These are phyloP conservation scores for Lycopodina hypogea DNA, from an alignment of 37 sponge, comb jelly and placozoan genomes.

Conservation along the genomic window DNA sequence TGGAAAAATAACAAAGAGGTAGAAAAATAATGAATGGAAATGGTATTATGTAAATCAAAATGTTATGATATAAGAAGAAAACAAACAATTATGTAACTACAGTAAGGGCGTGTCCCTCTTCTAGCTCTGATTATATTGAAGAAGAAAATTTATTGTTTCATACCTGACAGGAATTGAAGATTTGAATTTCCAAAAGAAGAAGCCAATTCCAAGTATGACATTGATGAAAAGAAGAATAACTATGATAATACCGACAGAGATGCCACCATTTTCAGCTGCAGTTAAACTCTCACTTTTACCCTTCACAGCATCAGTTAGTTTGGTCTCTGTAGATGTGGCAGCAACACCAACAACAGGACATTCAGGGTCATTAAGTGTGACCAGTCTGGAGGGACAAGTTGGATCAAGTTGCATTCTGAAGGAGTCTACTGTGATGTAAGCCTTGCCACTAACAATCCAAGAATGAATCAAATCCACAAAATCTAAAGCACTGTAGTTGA, in stretches of 20 bases:
- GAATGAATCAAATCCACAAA: slow-evolving; percentile 20
- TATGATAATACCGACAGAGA: slow-evolving; percentile 5
- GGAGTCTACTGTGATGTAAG: background rate
- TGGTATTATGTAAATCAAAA: too few relatives aligned
- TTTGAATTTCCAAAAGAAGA: too few relatives aligned
- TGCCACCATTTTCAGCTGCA: slow-evolving; percentile 4
- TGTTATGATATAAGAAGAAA: too few relatives aligned
- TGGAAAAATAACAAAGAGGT: too few relatives aligned
- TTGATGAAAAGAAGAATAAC: slow-evolving; percentile 1
- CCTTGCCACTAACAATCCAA: slow-evolving; percentile 11
- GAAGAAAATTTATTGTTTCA: too few relatives aligned
- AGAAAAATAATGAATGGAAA: too few relatives aligned
- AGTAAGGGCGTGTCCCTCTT: too few relatives aligned
- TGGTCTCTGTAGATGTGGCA: background rate
- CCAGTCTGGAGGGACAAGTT: slow-evolving; percentile 9
- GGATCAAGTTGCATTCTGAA: slow-evolving; percentile 12
- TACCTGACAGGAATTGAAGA: too few relatives aligned
- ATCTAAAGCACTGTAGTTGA: slow-evolving; percentile 1
- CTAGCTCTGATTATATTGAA: too few relatives aligned
- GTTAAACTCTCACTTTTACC: background rate
- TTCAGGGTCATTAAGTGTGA: slow-evolving; percentile 17
- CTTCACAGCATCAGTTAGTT: too few relatives aligned
- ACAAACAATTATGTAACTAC: too few relatives aligned
- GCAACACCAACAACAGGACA: background rate
- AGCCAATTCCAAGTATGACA: too few relatives aligned